These are phyloP conservation scores for Collichthys lucidus DNA, from an alignment of 2,113 vertebrate species.

Conservation along the genomic window DNA sequence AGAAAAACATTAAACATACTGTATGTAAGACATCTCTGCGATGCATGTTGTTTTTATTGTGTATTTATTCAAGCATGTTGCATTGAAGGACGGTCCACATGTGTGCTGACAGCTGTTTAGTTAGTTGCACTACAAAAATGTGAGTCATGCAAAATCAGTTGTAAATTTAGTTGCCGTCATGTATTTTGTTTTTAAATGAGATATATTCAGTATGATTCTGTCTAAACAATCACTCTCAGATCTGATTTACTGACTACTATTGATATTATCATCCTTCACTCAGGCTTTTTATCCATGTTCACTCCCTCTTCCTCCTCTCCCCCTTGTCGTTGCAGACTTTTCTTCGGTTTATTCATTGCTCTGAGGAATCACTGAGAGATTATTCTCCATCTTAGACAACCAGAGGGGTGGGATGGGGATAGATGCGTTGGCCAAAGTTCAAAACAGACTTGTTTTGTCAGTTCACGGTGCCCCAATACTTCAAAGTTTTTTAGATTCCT, in stretches of 20 bases:
- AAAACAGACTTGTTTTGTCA: conserved; percentile 12
- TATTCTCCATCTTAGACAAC: conserved; percentile 11
- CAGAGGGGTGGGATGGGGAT: not conserved
- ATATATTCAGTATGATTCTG: not conserved
- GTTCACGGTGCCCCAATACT: not conserved
- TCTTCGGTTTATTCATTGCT: conserved; percentile 27
- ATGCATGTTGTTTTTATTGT: conserved; percentile 10
- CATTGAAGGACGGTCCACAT: conserved; percentile 13
- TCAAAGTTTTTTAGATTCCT: not conserved
- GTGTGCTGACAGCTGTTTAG: not conserved
- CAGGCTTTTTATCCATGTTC: conserved; percentile 3
- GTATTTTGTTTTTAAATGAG: not conserved
- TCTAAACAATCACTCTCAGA: not conserved
- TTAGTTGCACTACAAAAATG: not conserved
- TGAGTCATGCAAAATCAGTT: not conserved
- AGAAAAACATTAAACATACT: conserved; percentile 37
- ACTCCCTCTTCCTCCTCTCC: conserved; percentile 7
- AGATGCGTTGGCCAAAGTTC: conserved; percentile 10
- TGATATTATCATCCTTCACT: conserved; percentile 1
- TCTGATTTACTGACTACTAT: not conserved
- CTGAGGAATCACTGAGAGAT: not conserved
- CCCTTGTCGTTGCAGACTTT: not conserved
- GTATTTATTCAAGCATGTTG: not conserved
- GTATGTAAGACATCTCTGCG: not conserved
- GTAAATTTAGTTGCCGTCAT: not conserved